Conservation (phyloP, 1,140 invertebrate genomes). For the Psix sp. region DNA sequence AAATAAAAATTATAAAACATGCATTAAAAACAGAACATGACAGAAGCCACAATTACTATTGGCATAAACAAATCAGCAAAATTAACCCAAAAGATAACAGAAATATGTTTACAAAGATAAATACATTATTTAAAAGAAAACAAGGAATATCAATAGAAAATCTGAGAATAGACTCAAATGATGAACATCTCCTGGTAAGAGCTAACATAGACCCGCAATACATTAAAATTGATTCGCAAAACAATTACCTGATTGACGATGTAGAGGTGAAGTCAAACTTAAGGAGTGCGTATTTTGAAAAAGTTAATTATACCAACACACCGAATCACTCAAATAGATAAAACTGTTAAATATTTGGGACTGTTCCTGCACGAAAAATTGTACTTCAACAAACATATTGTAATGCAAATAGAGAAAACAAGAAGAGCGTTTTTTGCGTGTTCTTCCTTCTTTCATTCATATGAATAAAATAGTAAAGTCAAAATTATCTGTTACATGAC, state of each 20-base stretch:
- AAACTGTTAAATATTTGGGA: background rate
- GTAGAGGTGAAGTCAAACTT: background rate
- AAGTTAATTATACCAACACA: background rate
- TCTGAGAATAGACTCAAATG: constrained; percentile 1
- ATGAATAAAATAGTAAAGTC: background rate
- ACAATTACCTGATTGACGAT: constrained; percentile 6
- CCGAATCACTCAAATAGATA: background rate
- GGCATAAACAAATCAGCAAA: constrained; percentile 12
- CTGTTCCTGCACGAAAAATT: background rate
- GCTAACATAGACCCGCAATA: background rate
- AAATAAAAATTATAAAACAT: background rate
- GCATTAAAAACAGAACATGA: constrained; percentile 2
- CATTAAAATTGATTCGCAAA: background rate
- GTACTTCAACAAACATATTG: background rate
- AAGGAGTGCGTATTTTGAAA: constrained; percentile 2
- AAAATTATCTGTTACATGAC: constrained; percentile 2
- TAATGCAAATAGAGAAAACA: background rate
- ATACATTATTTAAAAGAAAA: constrained; percentile 23
- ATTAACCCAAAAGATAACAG: background rate
- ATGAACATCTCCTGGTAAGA: background rate
- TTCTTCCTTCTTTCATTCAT: constrained; percentile 4
- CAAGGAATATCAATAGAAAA: constrained; percentile 16
- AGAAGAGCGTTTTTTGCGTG: constrained; percentile 4
- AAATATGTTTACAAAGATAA: constrained; percentile 27
- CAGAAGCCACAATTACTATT: constrained; percentile 14